Conservation (phyloP, 2,113 vertebrate species). For the Vicugna pacos region DNA sequence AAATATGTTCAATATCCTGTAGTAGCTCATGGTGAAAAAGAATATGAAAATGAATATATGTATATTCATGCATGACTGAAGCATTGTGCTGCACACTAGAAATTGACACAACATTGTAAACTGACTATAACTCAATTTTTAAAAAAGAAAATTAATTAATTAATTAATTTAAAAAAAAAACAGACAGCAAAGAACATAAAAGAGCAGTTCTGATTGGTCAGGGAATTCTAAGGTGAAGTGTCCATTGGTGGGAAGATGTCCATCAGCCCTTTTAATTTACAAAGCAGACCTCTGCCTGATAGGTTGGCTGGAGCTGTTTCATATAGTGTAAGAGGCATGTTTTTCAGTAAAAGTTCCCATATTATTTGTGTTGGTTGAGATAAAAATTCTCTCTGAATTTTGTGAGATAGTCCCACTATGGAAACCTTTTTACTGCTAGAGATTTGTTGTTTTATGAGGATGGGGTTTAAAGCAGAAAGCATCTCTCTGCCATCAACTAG, state of each 20-base stretch:
- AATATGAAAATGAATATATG: no score
- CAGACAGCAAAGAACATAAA: not conserved
- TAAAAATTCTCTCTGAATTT: not conserved
- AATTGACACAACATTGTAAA: no score
- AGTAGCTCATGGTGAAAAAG: no score
- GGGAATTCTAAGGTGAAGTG: not conserved
- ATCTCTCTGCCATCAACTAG: not conserved
- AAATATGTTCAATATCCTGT: no score
- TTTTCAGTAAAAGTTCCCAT: not conserved
- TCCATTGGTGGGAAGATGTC: not conserved
- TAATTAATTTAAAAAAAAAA: not conserved
- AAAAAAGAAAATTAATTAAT: no score
- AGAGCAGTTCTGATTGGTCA: not conserved
- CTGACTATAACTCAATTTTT: no score
- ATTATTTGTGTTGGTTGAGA: not conserved
- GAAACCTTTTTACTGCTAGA: not conserved
- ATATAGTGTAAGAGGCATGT: not conserved
- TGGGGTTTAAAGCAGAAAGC: not conserved
- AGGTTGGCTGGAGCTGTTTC: not conserved
- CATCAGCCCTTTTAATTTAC: not conserved
- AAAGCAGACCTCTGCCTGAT: not conserved
- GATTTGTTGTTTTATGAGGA: not conserved
- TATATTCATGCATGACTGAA: no score
- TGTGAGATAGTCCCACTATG: not conserved
- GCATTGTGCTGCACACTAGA: no score